A percentile compares a stretch with the other conserved stretches of the same genome.
phyloP scores from a whole-genome alignment of 2,797 vertebrate genomes.

The Chiropotes sagulatus region DNA sequence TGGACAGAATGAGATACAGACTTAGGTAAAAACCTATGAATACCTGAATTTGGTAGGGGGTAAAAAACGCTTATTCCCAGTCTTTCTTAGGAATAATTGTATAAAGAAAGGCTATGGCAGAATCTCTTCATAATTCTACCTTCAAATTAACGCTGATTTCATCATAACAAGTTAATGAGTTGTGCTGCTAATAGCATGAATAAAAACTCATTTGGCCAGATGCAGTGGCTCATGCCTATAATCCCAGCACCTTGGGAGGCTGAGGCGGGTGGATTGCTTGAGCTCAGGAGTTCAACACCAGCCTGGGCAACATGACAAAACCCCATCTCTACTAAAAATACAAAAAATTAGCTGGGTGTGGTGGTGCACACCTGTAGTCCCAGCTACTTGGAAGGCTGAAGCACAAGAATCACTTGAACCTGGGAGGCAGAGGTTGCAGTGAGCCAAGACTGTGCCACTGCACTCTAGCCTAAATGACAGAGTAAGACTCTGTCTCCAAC shows the following conservation, averaged over 20 bases:
- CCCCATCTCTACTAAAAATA: neutral
- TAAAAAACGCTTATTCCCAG: neutral
- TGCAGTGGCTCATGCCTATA: neutral
- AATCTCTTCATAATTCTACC: neutral
- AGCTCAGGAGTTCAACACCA: neutral
- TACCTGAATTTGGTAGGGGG: neutral
- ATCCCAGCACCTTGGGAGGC: neutral
- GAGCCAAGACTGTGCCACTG: neutral
- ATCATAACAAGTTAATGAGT: neutral
- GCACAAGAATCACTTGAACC: neutral
- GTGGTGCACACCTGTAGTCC: neutral
- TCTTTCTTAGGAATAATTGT: neutral
- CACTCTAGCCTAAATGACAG: neutral
- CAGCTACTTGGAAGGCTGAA: neutral
- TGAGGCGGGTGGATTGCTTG: neutral
- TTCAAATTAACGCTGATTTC: conserved; percentile 15
- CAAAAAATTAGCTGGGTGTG: neutral
- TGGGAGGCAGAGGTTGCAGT: neutral
- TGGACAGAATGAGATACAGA: neutral
- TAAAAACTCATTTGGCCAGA: neutral
- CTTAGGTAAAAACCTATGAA: conserved; percentile 1
- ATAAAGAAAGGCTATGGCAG: neutral
- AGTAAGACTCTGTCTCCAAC: neutral
- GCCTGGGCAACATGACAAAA: neutral
- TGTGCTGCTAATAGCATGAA: neutral